These are phyloP conservation scores for Phaethornis superciliosus DNA, from an alignment of 2,113 vertebrate species.

Conservation along the genomic window DNA sequence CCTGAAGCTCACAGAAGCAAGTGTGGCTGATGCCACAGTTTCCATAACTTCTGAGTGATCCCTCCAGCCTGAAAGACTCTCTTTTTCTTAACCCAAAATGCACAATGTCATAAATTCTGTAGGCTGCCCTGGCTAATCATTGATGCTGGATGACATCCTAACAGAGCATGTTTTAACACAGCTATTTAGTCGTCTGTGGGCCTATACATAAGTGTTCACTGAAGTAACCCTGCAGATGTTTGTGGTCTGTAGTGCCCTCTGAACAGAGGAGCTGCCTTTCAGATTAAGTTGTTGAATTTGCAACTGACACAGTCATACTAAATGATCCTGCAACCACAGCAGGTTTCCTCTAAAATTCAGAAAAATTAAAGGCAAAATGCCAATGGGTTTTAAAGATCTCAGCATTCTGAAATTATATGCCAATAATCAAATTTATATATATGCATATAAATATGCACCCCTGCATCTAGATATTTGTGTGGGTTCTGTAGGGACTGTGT, in stretches of 20 bases:
- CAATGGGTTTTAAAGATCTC: not conserved
- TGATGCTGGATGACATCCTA: not conserved
- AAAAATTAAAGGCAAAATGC: not conserved
- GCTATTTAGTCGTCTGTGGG: not conserved
- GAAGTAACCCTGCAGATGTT: not conserved
- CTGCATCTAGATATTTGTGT: not conserved
- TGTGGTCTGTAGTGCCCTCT: not conserved
- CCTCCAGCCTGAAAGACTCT: not conserved
- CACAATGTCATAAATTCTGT: too few species aligned
- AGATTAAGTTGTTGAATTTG: not conserved
- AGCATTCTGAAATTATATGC: not conserved
- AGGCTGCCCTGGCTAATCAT: not conserved
- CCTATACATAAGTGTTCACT: not conserved
- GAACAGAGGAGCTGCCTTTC: not conserved
- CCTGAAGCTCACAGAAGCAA: not conserved
- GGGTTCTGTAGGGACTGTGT: not conserved
- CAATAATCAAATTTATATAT: not conserved
- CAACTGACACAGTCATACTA: rapidly evolving
- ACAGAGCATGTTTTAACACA: not conserved
- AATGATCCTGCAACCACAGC: not conserved
- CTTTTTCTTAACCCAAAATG: not conserved
- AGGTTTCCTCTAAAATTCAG: not conserved
- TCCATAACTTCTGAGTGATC: not conserved
- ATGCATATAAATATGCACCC: not conserved
- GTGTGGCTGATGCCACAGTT: not conserved